These are phyloP conservation scores for Aplidium turbinatum DNA, from an alignment of 23 tunicate genomes.

Conservation along the genomic window DNA sequence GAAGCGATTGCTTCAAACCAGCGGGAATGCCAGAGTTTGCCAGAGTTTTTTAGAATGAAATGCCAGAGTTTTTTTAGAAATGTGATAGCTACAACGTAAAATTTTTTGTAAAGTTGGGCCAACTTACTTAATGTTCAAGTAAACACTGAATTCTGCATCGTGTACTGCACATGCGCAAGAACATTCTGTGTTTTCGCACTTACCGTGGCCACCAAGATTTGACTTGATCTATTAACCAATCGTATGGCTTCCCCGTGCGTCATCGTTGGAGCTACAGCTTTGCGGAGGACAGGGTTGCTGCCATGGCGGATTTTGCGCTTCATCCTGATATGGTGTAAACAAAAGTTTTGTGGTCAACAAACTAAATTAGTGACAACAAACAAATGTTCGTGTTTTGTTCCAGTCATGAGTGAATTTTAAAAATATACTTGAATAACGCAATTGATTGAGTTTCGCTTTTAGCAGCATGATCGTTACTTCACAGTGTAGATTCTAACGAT, in stretches of 20 bases:
- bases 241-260: constrained; percentile 54
- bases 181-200: constrained; percentile 8
- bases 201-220: constrained; percentile 92
- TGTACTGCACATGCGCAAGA: not conserved
- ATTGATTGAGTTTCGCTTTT: too few species aligned
- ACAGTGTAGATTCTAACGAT: too few species aligned
- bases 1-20: too few species aligned
- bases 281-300: constrained; percentile 25
- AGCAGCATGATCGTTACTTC: too few species aligned
- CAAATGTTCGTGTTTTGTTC: too few species aligned
- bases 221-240: constrained; percentile 84
- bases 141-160: not conserved
- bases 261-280: constrained; percentile 45
- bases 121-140: not conserved
- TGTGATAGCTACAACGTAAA: too few species aligned
- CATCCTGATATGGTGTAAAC: constrained; percentile 10
- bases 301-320: constrained; percentile 20
- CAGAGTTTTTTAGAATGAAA: too few species aligned
- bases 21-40: too few species aligned
- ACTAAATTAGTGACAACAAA: not conserved
- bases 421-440: too few species aligned
- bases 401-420: too few species aligned
- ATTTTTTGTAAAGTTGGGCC: not conserved
- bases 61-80: too few species aligned
- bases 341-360: not conserved